These are phyloP conservation scores for Myrmecophaga tridactyla DNA, from an alignment of 2,113 vertebrate species.

Conservation along the genomic window DNA sequence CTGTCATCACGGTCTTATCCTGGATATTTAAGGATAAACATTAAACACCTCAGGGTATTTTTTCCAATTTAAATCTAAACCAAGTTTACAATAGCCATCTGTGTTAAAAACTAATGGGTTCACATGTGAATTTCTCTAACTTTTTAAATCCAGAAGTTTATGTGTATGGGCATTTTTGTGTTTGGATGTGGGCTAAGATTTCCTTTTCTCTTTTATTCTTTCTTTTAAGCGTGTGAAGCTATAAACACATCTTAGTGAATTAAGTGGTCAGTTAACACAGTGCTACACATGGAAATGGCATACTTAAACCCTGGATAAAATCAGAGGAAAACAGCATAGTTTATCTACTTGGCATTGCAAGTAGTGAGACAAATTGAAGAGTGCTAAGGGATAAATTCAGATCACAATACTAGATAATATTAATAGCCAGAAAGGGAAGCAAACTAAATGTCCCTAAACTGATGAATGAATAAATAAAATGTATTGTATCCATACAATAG, in stretches of 20 bases:
- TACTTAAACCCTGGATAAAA: not conserved
- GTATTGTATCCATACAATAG: not conserved
- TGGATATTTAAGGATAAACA: constrained; percentile 45
- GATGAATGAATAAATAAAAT: not conserved
- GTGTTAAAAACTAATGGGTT: constrained; percentile 50
- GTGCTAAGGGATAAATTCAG: not conserved
- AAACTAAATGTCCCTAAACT: not conserved
- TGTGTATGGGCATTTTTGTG: not conserved
- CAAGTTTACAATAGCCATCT: constrained; percentile 51
- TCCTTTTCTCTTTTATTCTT: not conserved
- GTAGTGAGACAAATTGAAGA: not conserved
- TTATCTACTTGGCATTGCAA: not conserved
- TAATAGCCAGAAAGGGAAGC: not conserved
- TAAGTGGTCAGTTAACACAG: constrained; percentile 20
- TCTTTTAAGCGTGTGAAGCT: not conserved
- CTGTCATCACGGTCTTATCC: constrained; percentile 64
- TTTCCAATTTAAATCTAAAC: constrained; percentile 58
- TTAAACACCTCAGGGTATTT: constrained; percentile 56
- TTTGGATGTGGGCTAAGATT: not conserved
- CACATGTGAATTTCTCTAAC: constrained; percentile 23
- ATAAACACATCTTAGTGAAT: not conserved
- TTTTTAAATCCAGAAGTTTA: constrained; percentile 31
- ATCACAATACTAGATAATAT: not conserved
- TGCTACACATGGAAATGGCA: not conserved
- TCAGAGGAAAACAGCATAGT: not conserved